These are phyloP conservation scores for Vandiemenella viatica DNA, from an alignment of 2,888 invertebrate species.

Conservation along the genomic window DNA sequence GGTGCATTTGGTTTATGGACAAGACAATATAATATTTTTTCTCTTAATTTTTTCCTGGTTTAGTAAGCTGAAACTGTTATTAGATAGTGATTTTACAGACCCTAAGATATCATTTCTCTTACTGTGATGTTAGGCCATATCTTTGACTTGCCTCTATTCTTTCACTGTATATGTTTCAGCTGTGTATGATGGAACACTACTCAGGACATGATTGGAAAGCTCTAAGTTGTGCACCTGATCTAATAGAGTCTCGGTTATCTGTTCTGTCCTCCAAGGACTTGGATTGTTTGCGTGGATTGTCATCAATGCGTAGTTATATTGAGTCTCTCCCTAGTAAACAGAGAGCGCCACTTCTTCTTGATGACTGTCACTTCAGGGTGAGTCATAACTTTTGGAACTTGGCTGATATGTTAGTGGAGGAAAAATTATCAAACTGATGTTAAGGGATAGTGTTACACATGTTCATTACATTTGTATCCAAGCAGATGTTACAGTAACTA, in stretches of 20 bases:
- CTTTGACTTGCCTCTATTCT: no score
- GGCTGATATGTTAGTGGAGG: no score
- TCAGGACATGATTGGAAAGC: constrained; percentile 51
- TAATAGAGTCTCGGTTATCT: constrained; percentile 35
- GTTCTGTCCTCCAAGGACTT: constrained; percentile 43
- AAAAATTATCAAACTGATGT: no score
- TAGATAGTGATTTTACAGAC: neutral
- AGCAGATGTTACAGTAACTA: no score
- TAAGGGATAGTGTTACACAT: no score
- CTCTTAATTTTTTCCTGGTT: neutral
- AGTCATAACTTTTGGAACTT: no score
- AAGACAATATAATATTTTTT: neutral
- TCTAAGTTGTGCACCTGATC: constrained; percentile 46
- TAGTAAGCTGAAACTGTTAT: neutral
- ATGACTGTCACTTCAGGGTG: constrained; percentile 39
- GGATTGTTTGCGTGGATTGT: constrained; percentile 42
- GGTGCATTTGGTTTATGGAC: no score
- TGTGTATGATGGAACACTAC: constrained; percentile 76
- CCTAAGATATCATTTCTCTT: neutral
- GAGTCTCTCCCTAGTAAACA: constrained; percentile 40
- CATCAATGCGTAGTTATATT: constrained; percentile 56
- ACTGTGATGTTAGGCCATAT: no score
- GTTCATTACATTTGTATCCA: no score
- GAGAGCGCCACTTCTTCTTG: constrained; percentile 45
- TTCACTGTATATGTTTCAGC: constrained; percentile 37